phyloP scores from a whole-genome alignment of 2,113 vertebrate genomes.

The Dinomys branickii region DNA sequence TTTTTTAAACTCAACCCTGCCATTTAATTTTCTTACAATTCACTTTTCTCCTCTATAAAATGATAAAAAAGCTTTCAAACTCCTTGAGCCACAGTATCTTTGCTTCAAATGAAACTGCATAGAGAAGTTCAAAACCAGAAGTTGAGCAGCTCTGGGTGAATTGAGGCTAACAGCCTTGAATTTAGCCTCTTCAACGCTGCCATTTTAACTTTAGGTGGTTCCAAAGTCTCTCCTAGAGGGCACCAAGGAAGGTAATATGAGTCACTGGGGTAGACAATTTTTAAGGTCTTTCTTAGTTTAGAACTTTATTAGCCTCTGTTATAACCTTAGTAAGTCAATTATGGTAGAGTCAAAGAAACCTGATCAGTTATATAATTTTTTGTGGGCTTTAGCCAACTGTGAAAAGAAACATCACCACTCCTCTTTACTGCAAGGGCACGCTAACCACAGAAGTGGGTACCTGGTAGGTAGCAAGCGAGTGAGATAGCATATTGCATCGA shows the following conservation, averaged over 20 bases:
- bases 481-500: slow-evolving; percentile 90
- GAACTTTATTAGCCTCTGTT: slow-evolving; percentile 1
- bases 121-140: slow-evolving; percentile 6
- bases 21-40: slow-evolving; percentile 33
- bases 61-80: background rate
- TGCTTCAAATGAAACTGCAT: slow-evolving; percentile 24
- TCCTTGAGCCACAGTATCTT: background rate
- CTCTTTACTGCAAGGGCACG: slow-evolving; percentile 65
- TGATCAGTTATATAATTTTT: background rate
- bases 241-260: background rate
- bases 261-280: background rate
- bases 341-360: slow-evolving; percentile 41
- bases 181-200: background rate
- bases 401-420: slow-evolving; percentile 71
- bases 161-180: background rate
- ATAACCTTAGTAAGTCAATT: background rate
- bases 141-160: background rate
- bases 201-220: background rate
- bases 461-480: slow-evolving; percentile 90
- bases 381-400: slow-evolving; percentile 57
- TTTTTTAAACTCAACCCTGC: background rate
- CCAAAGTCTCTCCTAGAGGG: background rate
- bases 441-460: slow-evolving; percentile 70
- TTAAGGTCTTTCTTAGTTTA: background rate
- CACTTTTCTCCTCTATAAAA: background rate